Evolutionary conservation across 2,113 vertebrate species (phyloP).

Genomic region (Triplophysa siluroides): DNA sequence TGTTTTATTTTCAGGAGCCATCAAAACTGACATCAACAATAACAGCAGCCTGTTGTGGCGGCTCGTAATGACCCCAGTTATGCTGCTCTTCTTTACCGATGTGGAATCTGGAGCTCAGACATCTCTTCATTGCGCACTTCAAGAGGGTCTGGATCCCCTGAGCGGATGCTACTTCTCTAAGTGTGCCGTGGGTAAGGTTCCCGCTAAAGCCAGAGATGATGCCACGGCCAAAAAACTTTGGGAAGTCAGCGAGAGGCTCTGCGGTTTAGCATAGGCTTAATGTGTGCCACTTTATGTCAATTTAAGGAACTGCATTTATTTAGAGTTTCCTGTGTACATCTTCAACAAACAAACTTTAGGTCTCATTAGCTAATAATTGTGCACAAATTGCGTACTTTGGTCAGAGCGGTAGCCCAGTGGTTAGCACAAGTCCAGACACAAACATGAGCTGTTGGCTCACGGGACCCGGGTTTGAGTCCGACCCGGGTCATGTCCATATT

Average conservation of each 20-base stretch:
- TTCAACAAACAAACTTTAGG: too few species aligned
- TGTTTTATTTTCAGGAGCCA: conserved; percentile 41
- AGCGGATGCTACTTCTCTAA: conserved; percentile 53
- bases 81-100: conserved; percentile 35
- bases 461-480: too few species aligned
- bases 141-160: conserved; percentile 54
- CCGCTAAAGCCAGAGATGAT: conserved; percentile 56
- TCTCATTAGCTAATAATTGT: too few species aligned
- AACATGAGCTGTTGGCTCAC: too few species aligned
- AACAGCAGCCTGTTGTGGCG: background rate
- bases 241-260: conserved; percentile 60
- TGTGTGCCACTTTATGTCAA: background rate
- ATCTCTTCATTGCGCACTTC: conserved; percentile 57
- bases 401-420: too few species aligned
- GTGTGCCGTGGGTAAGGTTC: conserved; percentile 10
- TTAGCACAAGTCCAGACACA: too few species aligned
- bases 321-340: background rate
- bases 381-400: too few species aligned
- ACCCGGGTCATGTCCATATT: too few species aligned
- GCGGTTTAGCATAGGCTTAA: conserved; percentile 35
- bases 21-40: conserved; percentile 47
- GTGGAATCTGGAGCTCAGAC: conserved; percentile 57
- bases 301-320: background rate
- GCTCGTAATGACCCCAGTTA: background rate
- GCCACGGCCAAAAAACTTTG: conserved; percentile 54